These are phyloP conservation scores for Stenichneumon culpator DNA, from an alignment of 2,888 invertebrate species.

Conservation along the genomic window DNA sequence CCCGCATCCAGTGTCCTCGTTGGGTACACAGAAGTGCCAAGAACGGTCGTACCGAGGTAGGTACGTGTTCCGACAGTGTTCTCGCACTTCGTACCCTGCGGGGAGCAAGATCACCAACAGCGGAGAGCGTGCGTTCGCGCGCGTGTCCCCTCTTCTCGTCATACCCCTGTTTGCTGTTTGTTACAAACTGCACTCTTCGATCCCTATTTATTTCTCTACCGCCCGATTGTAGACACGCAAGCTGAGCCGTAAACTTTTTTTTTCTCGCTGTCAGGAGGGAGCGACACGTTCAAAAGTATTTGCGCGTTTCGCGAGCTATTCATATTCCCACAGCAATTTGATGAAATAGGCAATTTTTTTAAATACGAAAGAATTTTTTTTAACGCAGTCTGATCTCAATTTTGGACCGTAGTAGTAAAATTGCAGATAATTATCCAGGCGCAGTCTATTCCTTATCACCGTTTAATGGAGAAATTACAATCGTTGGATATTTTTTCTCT, in stretches of 20 bases:
- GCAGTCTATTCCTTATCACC: background rate
- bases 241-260: background rate
- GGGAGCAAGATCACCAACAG: slow-evolving; percentile 44
- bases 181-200: slow-evolving; percentile 13
- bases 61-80: slow-evolving; percentile 2
- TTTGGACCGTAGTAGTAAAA: background rate
- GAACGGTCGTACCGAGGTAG: slow-evolving; percentile 8
- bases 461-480: background rate
- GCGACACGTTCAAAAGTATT: background rate
- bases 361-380: background rate
- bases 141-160: slow-evolving; percentile 43
- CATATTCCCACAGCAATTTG: background rate
- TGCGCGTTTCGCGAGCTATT: background rate
- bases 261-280: background rate
- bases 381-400: background rate
- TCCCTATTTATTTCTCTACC: slow-evolving; percentile 42
- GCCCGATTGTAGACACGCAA: background rate
- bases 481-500: background rate
- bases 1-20: background rate
- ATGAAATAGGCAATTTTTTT: background rate
- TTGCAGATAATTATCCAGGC: background rate
- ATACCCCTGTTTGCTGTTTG: slow-evolving; percentile 25
- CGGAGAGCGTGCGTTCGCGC: slow-evolving; percentile 23
- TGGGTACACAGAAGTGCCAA: background rate
- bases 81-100: slow-evolving; percentile 12